These are phyloP conservation scores for Anguilla megastoma DNA, from an alignment of 2,797 vertebrate genomes.

Conservation along the genomic window DNA sequence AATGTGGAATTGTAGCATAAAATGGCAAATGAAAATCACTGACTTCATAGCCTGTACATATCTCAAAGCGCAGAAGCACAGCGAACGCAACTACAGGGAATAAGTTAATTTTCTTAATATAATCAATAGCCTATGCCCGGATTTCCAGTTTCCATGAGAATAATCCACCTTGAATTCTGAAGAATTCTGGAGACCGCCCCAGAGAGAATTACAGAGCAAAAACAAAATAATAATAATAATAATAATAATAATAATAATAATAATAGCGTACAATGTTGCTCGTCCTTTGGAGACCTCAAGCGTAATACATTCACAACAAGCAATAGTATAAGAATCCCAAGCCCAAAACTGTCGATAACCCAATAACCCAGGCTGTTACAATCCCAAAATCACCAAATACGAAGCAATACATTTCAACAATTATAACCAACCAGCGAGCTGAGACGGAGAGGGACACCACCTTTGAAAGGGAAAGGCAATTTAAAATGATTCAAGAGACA, in stretches of 20 bases:
- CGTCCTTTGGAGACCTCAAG: constrained; percentile 18
- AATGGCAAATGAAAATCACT: constrained; percentile 42
- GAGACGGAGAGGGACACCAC: background rate
- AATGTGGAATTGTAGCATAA: constrained; percentile 25
- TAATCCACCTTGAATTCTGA: background rate
- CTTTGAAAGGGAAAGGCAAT: constrained; percentile 50
- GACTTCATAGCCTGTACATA: constrained; percentile 36
- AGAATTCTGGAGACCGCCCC: background rate
- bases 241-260: background rate
- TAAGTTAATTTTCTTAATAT: constrained; percentile 9
- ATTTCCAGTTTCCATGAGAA: constrained; percentile 10
- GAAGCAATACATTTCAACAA: background rate
- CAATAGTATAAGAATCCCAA: constrained; percentile 10
- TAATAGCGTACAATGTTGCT: background rate
- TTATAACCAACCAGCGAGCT: background rate
- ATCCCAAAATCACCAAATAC: constrained; percentile 7
- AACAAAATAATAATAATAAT: constrained; percentile 1
- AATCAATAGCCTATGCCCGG: background rate
- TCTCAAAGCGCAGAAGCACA: constrained; percentile 24
- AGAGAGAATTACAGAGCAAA: background rate
- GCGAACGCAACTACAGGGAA: background rate
- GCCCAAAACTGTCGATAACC: background rate
- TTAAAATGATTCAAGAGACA: constrained; percentile 58
- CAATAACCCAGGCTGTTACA: background rate
- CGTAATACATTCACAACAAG: background rate